Evolutionary conservation across 53 echinoderm and acorn worm genomes (phyloP).

Genomic region (Crossaster papposus): DNA sequence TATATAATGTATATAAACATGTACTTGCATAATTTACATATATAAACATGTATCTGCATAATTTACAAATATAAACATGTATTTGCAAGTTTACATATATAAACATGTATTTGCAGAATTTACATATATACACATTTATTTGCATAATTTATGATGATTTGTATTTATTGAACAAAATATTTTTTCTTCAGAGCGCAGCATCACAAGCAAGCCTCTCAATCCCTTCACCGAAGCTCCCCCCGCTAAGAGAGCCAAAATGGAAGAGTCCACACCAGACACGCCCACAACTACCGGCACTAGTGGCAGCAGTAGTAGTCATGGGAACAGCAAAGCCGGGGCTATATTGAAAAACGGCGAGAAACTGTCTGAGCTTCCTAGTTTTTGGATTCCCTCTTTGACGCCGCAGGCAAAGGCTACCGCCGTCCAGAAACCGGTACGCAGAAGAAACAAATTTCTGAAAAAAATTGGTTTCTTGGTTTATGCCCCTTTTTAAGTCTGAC

Average conservation of each 20-base stretch:
- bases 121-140: neutral
- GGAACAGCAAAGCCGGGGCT: conserved; percentile 5
- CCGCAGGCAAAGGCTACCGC: conserved; percentile 83
- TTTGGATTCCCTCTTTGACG: conserved; percentile 96
- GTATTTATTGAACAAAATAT: neutral
- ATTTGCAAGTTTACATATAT: too few relatives aligned
- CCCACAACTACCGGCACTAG: conserved; percentile 37
- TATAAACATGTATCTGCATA: too few relatives aligned
- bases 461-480: neutral
- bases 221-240: conserved; percentile 72
- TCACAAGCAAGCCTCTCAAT: conserved; percentile 82
- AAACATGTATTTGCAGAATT: too few relatives aligned
- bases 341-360: conserved; percentile 35
- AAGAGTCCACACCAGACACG: conserved; percentile 18
- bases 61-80: neutral
- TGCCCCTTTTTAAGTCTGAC: too few relatives aligned
- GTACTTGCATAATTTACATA: neutral
- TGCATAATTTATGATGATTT: neutral
- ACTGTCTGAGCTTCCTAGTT: conserved; percentile 80
- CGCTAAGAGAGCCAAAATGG: conserved; percentile 68
- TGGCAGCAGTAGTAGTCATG: neutral
- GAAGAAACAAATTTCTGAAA: neutral
- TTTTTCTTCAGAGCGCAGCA: conserved; percentile 80
- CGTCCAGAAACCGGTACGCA: conserved; percentile 89
- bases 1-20: too few relatives aligned